Evolutionary conservation across 1,140 invertebrate species (phyloP), one percentile per base, ranked within the genome.

Genomic region (Diuraphis noxia): DNA sequence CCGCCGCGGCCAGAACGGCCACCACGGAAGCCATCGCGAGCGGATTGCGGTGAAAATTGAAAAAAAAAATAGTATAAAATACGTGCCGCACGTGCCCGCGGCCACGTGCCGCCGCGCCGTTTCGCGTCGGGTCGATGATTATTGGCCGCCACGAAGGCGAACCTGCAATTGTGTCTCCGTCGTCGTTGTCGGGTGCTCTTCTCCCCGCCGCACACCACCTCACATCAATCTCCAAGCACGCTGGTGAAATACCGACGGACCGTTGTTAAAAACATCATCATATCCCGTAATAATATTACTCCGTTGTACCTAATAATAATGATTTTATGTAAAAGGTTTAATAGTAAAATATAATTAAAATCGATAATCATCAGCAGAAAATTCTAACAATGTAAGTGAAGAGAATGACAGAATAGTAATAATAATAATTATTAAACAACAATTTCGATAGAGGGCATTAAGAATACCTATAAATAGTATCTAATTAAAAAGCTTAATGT

Each of bases 21-120:
- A 46, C 84, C 41, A 34, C n/a, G 43, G 84, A 86, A 86, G 84
- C 41, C 84, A 46, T 84, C 81, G 81, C 41, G 79, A 25, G 81
- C 25, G 41, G 81, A 43, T 85, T 43, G 82, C 41, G 82, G 82
- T 34, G 82, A 43, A 85, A 85, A 85, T 85, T 43, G 82, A 85
- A 85, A 85, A 85, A 19, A 85, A 85, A 85, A 85, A 19, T 38
- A 85, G n/a, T 46, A 46, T n/a, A 8, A 36, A 13, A 25, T 19
- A 13, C 81, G 30, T 41, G n/a, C 41, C 23, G 40, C 81, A 85
- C 82, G 82, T 85, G 82, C 30, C 82, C 41, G 82, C n/a, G 41
- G 41, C 41, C 82, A 85, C 82, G 82, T 85, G 82, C 82, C 82
- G 82, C 82, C 41, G 82, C 82, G 41, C 13, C 82, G 82, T 85